phyloP scores from a whole-genome alignment of 2,113 vertebrate species.

The Delphinus delphis region DNA sequence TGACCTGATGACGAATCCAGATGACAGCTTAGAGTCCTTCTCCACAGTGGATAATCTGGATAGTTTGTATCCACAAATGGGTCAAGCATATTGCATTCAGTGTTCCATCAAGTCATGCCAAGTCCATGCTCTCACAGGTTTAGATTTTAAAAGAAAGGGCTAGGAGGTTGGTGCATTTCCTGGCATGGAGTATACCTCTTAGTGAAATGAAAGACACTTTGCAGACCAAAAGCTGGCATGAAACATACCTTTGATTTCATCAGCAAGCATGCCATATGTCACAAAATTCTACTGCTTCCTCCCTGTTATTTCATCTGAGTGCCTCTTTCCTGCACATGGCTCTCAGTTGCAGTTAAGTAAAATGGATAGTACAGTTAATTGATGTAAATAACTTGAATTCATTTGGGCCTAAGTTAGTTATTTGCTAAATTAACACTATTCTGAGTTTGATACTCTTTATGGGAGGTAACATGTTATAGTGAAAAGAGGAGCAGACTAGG shows the following conservation, averaged over 20 bases:
- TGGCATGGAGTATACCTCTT: conserved; percentile 72
- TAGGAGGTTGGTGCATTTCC: conserved; percentile 64
- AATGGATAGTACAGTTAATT: conserved; percentile 63
- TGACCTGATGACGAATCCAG: not conserved
- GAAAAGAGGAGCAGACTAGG: not conserved
- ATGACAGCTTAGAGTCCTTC: not conserved
- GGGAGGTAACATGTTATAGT: not conserved
- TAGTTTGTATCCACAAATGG: conserved; percentile 52
- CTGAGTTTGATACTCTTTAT: conserved; percentile 30
- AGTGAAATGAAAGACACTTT: conserved; percentile 77
- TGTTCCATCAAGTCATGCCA: conserved; percentile 40
- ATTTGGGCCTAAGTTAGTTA: conserved; percentile 49
- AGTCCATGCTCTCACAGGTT: conserved; percentile 35
- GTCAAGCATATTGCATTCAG: conserved; percentile 59
- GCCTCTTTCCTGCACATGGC: conserved; percentile 55
- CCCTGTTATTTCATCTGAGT: conserved; percentile 71
- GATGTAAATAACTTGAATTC: conserved; percentile 65
- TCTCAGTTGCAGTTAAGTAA: conserved; percentile 46
- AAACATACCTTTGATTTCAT: conserved; percentile 79
- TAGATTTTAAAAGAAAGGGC: conserved; percentile 68
- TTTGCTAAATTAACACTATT: conserved; percentile 43
- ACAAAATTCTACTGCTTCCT: conserved; percentile 74
- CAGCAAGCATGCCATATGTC: conserved; percentile 81
- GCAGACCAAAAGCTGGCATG: conserved; percentile 79
- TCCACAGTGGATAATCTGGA: not conserved